A percentile compares a stretch with the other conserved stretches of the same genome.
Conservation (phyloP, 1,140 invertebrate species). For the Micrasema longulum region DNA sequence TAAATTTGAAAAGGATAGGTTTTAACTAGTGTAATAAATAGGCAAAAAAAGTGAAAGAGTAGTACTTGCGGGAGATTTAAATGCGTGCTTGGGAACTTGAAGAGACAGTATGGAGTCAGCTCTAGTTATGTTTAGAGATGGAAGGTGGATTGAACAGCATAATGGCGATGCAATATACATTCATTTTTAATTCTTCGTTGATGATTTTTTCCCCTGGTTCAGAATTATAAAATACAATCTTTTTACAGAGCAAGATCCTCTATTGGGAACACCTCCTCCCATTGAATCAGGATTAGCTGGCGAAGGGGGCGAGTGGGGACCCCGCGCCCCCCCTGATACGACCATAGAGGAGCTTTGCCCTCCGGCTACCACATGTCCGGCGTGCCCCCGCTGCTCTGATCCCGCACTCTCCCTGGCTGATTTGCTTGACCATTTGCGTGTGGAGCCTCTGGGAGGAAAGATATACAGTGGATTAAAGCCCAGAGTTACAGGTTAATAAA, state of each 20-base stretch:
- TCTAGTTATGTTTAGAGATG: too few species aligned
- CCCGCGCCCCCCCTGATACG: slow-evolving; percentile 34
- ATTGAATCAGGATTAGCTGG: slow-evolving; percentile 21
- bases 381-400: slow-evolving; percentile 73
- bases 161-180: too few species aligned
- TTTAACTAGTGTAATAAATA: too few species aligned
- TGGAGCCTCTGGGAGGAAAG: slow-evolving; percentile 69
- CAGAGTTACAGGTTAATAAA: slow-evolving; percentile 69
- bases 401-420: slow-evolving; percentile 69
- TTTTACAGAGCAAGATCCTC: slow-evolving; percentile 65
- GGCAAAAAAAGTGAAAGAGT: too few species aligned
- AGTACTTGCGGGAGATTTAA: too few species aligned
- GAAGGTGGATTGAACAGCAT: too few species aligned
- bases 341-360: slow-evolving; percentile 50
- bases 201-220: not conserved
- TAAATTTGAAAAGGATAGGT: too few species aligned
- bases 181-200: not conserved
- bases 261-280: slow-evolving; percentile 61
- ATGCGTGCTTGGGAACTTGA: too few species aligned
- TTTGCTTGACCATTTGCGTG: slow-evolving; percentile 69
- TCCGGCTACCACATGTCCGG: slow-evolving; percentile 65
- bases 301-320: slow-evolving; percentile 43
- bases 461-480: slow-evolving; percentile 71
- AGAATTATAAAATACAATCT: not conserved
- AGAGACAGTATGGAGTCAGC: too few species aligned